Evolutionary conservation across 1,140 invertebrate genomes (phyloP).

Genomic region (Scylla paramamosain): DNA sequence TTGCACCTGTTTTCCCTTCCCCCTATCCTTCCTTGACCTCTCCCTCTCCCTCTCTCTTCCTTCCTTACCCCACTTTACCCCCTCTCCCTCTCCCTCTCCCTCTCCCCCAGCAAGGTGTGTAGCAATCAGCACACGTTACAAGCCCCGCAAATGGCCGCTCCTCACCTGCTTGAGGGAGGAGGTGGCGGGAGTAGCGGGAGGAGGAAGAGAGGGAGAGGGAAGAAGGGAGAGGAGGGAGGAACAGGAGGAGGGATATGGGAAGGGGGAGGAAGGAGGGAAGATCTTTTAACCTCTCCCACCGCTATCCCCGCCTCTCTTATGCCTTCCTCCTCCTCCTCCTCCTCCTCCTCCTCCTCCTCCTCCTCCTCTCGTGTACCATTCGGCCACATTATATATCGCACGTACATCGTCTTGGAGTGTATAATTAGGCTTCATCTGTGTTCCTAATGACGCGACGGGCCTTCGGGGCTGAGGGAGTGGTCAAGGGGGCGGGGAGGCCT

Average conservation of each 20-base stretch:
- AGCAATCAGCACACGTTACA: constrained; percentile 46
- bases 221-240: no score
- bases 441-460: constrained; percentile 32
- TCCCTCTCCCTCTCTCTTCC: background rate
- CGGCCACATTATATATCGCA: background rate
- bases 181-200: background rate
- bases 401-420: background rate
- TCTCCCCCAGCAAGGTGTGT: background rate
- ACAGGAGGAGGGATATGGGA: background rate
- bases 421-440: constrained; percentile 51
- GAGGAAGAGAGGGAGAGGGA: background rate
- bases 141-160: constrained; percentile 29
- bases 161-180: background rate
- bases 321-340: background rate
- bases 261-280: background rate
- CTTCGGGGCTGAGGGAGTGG: background rate
- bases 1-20: background rate
- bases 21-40: no score
- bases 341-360: constrained; percentile 8
- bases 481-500: constrained; percentile 11
- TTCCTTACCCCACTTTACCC: background rate
- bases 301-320: background rate
- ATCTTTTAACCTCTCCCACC: constrained; percentile 4
- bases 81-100: background rate
- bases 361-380: constrained; percentile 27